A percentile compares a stretch with the other conserved stretches of the same genome.
Evolutionary conservation across 2,888 invertebrate genomes (phyloP).

Genomic region (Gerris lacustris): DNA sequence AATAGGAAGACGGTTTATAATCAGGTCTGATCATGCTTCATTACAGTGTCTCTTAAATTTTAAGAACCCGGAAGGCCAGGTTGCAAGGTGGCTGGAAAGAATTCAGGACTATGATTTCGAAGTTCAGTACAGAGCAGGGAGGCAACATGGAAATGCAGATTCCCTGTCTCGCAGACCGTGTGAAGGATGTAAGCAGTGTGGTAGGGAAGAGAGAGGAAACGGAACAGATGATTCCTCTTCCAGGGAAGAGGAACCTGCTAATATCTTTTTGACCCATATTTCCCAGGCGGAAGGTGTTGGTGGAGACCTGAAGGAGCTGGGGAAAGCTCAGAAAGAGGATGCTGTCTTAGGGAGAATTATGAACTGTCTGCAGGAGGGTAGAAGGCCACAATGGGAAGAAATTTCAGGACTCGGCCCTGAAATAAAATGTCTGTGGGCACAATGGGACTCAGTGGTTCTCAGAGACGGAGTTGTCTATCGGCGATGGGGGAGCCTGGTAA

Average conservation of each 20-base stretch:
- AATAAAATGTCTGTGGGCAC: slow-evolving; percentile 10
- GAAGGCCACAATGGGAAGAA: slow-evolving; percentile 2
- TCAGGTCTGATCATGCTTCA: slow-evolving; percentile 14
- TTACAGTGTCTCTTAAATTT: slow-evolving; percentile 9
- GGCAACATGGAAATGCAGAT: slow-evolving; percentile 28
- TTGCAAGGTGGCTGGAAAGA: slow-evolving; percentile 33
- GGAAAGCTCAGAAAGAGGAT: not conserved
- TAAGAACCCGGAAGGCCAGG: slow-evolving; percentile 11
- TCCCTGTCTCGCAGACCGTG: slow-evolving; percentile 28
- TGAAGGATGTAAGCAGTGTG: not conserved
- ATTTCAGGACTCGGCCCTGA: not conserved
- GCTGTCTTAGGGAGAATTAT: not conserved
- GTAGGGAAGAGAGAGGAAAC: too few species aligned
- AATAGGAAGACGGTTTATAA: not conserved
- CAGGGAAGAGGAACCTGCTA: too few species aligned
- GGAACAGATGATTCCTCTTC: too few species aligned
- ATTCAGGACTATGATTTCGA: slow-evolving; percentile 32
- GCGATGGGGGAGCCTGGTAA: too few species aligned
- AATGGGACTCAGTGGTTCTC: slow-evolving; percentile 21
- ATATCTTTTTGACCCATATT: slow-evolving; percentile 4
- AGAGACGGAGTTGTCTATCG: slow-evolving; percentile 13
- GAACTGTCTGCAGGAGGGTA: not conserved
- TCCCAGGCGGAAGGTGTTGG: slow-evolving; percentile 5
- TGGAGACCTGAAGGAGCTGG: too few species aligned
- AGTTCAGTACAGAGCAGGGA: slow-evolving; percentile 29